These are phyloP conservation scores for Triplophysa bombifrons DNA, from an alignment of 2,797 vertebrate species.

Conservation along the genomic window DNA sequence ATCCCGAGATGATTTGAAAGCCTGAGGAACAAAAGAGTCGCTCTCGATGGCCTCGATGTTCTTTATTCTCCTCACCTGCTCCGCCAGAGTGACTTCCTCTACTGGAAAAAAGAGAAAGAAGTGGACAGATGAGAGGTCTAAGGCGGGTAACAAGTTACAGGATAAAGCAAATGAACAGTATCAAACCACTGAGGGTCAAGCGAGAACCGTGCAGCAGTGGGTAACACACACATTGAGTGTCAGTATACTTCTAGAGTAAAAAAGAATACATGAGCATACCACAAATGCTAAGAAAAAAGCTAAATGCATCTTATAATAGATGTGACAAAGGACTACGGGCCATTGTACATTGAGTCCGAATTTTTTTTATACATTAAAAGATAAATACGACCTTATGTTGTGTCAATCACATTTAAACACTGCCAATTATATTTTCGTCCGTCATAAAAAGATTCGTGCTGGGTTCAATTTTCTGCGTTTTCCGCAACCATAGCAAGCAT, in stretches of 20 bases:
- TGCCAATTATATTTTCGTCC: no score
- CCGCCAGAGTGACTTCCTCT: constrained; percentile 89
- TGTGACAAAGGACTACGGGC: background rate
- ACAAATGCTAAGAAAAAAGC: background rate
- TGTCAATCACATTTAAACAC: no score
- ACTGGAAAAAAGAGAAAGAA: constrained; percentile 61
- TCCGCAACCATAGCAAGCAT: no score
- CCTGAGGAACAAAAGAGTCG: constrained; percentile 94
- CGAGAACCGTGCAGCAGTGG: background rate
- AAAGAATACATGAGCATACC: background rate
- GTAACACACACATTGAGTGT: background rate
- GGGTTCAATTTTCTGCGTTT: no score
- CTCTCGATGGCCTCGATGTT: constrained; percentile 97
- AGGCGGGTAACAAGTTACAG: background rate
- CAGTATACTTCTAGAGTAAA: background rate
- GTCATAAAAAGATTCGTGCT: no score
- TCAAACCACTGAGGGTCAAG: background rate
- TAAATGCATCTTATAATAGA: no score
- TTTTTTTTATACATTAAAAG: no score
- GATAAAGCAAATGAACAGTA: background rate
- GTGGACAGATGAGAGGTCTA: constrained; percentile 48
- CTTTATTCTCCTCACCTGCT: constrained; percentile 95
- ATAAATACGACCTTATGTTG: no score
- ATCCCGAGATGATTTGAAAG: constrained; percentile 94
- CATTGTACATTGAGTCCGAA: no score